Evolutionary conservation across 2,888 invertebrate genomes (phyloP), one percentile per base, ranked within the genome.

Genomic region (Endotricha flammealis): DNA sequence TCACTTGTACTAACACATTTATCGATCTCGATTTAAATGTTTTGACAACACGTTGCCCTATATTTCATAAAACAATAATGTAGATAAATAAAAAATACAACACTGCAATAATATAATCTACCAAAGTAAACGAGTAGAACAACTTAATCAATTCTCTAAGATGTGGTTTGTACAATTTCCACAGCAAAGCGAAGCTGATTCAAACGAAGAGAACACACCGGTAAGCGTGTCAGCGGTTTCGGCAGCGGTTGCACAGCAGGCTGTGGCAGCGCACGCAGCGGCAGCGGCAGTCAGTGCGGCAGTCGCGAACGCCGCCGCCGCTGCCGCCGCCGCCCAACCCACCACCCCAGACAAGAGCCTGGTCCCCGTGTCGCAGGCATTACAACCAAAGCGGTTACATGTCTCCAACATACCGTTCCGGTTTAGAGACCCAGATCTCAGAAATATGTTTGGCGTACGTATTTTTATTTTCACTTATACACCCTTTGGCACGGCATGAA

Each of bases 361-460:
- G 54, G 90, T 88, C 44, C 81, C 85, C 30, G 81, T 83, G 51
- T 76, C 83, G 24, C 85, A 83, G 52, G 81, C 73, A 23, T 81
- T 82, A 12, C 95, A 95, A 76, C 97, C 95, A 59, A 98, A 99
- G 85, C 91, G 99, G 73, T 91, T 99, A 61, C 99, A 99, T 86
- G 98, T 99, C 74, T 98, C 98, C 72, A 99, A 99, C 90, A 99
- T 99, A 90, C 99, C 99, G 68, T 99, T 99, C 90, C 91, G 99
- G 78, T 99, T 98, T 89, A 92, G 99, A 88, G 99, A 99, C 89
- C 98, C 98, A 48, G 99, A 99, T 88, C 91, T 99, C 55, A 92
- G 98, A 83, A 95, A 96, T 64, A 96, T 99, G 94, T 97, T 99
- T 88, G 98, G 97, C 90, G 98, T 98, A 89, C 91, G 96, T 91